Conservation (phyloP, 1,140 invertebrate genomes). For the Zaprionus kolodkinae region DNA sequence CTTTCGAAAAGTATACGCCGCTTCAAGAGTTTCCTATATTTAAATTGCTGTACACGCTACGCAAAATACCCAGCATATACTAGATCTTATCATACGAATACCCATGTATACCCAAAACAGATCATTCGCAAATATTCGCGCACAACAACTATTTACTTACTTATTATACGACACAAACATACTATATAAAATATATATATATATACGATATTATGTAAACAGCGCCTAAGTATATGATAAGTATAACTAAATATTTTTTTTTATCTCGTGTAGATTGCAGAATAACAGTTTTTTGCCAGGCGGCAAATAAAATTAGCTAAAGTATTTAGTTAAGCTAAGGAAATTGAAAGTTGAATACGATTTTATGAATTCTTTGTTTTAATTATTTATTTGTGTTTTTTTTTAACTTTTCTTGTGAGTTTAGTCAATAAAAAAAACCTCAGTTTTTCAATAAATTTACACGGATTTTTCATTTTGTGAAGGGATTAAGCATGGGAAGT, state of each 20-base stretch:
- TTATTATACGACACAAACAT: neutral
- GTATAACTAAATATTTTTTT: conserved; percentile 21
- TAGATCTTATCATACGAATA: conserved; percentile 22
- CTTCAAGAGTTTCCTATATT: conserved; percentile 80
- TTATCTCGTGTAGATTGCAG: conserved; percentile 37
- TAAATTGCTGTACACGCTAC: conserved; percentile 51
- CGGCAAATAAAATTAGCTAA: conserved; percentile 73
- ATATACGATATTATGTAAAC: conserved; percentile 9
- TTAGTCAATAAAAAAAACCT: conserved; percentile 78
- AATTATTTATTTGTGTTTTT: conserved; percentile 77
- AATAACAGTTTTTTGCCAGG: conserved; percentile 39
- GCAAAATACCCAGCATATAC: conserved; percentile 16
- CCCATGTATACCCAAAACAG: neutral
- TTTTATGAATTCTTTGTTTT: conserved; percentile 44
- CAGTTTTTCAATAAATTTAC: conserved; percentile 59
- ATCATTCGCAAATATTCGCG: conserved; percentile 25
- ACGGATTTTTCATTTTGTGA: conserved; percentile 21
- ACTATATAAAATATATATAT: neutral
- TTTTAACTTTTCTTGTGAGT: conserved; percentile 69
- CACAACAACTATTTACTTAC: neutral
- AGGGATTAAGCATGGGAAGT: neutral
- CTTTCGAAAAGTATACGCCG: conserved; percentile 82
- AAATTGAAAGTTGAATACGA: conserved; percentile 33
- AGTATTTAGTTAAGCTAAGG: conserved; percentile 51
- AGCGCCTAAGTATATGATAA: conserved; percentile 44